A percentile compares a stretch with the other conserved stretches of the same genome.
Conservation (phyloP, 2,888 invertebrate genomes). For the Chamaedrilus cognettii region DNA sequence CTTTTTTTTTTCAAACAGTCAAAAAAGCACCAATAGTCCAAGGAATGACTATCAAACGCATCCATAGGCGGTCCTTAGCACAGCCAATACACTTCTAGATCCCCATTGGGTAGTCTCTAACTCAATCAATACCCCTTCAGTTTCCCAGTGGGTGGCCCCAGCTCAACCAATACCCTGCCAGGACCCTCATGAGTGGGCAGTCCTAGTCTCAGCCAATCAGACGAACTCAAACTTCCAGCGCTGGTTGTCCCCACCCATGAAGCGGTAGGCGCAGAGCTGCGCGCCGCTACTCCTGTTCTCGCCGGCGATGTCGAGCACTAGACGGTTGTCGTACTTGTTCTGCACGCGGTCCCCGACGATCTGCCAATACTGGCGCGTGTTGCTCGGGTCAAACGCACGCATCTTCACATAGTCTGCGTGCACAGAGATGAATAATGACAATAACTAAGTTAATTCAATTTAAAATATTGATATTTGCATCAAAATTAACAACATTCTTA, state of each 20-base stretch:
- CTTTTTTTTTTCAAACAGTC: too few relatives aligned
- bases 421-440: background rate
- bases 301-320: constrained; percentile 23
- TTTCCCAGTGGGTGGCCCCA: too few relatives aligned
- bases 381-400: constrained; percentile 21
- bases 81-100: too few relatives aligned
- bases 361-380: constrained; percentile 18
- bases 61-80: too few relatives aligned
- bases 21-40: too few relatives aligned
- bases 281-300: constrained; percentile 15
- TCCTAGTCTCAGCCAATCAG: too few relatives aligned
- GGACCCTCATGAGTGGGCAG: too few relatives aligned
- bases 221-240: constrained; percentile 27
- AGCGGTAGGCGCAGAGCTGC: constrained; percentile 17
- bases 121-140: too few relatives aligned
- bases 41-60: too few relatives aligned
- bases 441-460: background rate
- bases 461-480: background rate
- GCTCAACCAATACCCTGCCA: too few relatives aligned
- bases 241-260: constrained; percentile 29
- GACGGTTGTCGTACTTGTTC: constrained; percentile 20
- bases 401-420: constrained; percentile 1
- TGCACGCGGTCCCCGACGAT: constrained; percentile 29
- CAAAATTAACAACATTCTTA: background rate
- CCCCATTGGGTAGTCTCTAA: too few relatives aligned